A percentile compares a stretch with the other conserved stretches of the same genome.
phyloP scores from a whole-genome alignment of 2,888 invertebrate genomes.

The Spatulosminthurus flaviceps region DNA sequence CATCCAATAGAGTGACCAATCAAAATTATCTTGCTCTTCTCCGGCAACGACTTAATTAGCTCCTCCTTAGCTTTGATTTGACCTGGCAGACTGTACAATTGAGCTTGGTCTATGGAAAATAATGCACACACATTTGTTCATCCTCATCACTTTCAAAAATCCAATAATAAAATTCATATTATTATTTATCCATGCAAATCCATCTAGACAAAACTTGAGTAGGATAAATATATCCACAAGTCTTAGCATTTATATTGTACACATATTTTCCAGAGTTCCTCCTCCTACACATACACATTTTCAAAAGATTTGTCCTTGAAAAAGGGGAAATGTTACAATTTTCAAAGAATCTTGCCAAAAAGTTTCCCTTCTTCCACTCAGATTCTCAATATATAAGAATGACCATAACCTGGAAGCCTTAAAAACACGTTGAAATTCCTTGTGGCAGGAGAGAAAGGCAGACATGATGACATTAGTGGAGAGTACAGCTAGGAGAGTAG shows the following conservation, averaged over 20 bases:
- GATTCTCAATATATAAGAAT: not conserved
- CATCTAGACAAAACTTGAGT: too few species aligned
- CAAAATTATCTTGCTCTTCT: slow-evolving; percentile 78
- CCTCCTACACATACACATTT: too few species aligned
- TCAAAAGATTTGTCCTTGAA: too few species aligned
- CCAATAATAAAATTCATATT: too few species aligned
- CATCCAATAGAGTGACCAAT: slow-evolving; percentile 92
- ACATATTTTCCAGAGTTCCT: too few species aligned
- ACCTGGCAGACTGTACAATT: slow-evolving; percentile 78
- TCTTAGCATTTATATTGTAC: not conserved
- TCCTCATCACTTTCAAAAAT: too few species aligned
- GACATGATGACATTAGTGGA: not conserved
- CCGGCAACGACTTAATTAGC: slow-evolving; percentile 79
- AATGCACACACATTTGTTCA: not conserved
- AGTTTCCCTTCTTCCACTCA: too few species aligned
- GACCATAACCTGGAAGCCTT: not conserved
- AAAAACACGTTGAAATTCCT: not conserved
- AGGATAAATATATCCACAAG: not conserved
- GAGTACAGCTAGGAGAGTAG: not conserved
- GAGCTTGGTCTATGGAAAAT: slow-evolving; percentile 68
- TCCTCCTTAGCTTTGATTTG: slow-evolving; percentile 82
- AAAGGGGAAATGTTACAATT: too few species aligned
- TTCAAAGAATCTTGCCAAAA: too few species aligned
- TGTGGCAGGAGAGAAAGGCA: not conserved
- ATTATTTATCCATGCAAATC: too few species aligned